These are phyloP conservation scores for Tupiocoris notatus DNA, from an alignment of 2,888 invertebrate species.

Conservation along the genomic window DNA sequence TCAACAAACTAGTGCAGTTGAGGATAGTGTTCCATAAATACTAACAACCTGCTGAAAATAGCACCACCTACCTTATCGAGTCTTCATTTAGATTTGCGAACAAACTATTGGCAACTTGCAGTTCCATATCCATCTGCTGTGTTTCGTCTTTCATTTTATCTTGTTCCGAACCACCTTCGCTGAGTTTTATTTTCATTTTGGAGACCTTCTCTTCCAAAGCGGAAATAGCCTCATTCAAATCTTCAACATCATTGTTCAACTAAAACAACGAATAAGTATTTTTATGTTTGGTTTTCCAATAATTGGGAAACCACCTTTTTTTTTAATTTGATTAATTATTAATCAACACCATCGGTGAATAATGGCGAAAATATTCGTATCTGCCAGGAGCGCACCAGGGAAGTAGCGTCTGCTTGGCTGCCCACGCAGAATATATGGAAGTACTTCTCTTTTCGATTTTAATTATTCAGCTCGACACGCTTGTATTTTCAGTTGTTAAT, in stretches of 20 bases:
- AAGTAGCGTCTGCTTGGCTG: too few species aligned
- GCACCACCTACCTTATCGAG: constrained; percentile 65
- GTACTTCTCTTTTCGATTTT: too few species aligned
- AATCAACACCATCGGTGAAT: too few species aligned
- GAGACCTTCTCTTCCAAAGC: constrained; percentile 69
- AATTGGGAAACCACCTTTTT: not conserved
- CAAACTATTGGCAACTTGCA: constrained; percentile 82
- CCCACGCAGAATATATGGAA: too few species aligned
- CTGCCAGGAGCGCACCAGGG: too few species aligned
- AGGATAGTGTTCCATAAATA: too few species aligned
- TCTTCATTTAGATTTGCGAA: constrained; percentile 85
- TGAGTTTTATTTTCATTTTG: constrained; percentile 71
- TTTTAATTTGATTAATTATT: not conserved
- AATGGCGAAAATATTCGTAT: too few species aligned
- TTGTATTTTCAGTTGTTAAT: too few species aligned
- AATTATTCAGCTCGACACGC: too few species aligned
- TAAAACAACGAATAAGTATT: constrained; percentile 45
- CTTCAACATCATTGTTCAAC: constrained; percentile 65
- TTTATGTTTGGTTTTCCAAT: not conserved
- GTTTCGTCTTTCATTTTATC: constrained; percentile 76
- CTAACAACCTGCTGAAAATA: too few species aligned
- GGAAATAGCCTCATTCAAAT: constrained; percentile 71
- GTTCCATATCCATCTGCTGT: constrained; percentile 73
- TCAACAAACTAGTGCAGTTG: too few species aligned
- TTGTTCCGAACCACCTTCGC: constrained; percentile 67